Evolutionary conservation across 2,888 invertebrate genomes (phyloP), one percentile per base, ranked within the genome.

Genomic region (Pollenia amentaria): DNA sequence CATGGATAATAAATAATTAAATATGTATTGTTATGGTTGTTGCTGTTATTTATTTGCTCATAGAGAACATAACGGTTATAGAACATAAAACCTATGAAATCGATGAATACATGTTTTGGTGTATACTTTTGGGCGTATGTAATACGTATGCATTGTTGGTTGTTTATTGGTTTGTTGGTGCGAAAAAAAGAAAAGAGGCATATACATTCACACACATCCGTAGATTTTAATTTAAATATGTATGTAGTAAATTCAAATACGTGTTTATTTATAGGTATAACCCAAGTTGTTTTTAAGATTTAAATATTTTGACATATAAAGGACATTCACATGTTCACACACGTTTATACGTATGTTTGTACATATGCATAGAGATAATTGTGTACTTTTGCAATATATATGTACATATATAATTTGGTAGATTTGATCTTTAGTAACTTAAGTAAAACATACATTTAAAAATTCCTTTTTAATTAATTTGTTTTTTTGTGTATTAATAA

Each of bases 351-450:
- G 18, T 29, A 51, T 16, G 44, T 65, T 60, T 55, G 55, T 46
- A 72, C 64, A 64, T n/a, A 70, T 75, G 64, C n/a, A 67, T 57
- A 64, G 8, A 48, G 14, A 57, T 67, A 46, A 40, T n/a, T 65
- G 0, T 38, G 8, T 62, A 62, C 38, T 48, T 75, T 69, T 16
- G 69, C 40, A 40, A 62, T 62, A 38, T 8, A 16, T 38, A 57
- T 14, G 8, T n/a, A 57, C 12, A 4, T 6, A 60, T 53, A 10
- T 53, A 16, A 53, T 57, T 42, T 57, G 42, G 21, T 75, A 85
- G 76, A 80, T 85, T 85, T 57, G 18, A 64, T 76, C 70, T 70
- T 69, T 72, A 85, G 80, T 80, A 85, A 80, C 76, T 85, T 60
- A 73, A 70, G 18, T 69, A 69, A 64, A 73, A 83, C 55, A 76